Evolutionary conservation across 2,113 vertebrate genomes (phyloP).

Genomic region (Heteronetta atricapilla): DNA sequence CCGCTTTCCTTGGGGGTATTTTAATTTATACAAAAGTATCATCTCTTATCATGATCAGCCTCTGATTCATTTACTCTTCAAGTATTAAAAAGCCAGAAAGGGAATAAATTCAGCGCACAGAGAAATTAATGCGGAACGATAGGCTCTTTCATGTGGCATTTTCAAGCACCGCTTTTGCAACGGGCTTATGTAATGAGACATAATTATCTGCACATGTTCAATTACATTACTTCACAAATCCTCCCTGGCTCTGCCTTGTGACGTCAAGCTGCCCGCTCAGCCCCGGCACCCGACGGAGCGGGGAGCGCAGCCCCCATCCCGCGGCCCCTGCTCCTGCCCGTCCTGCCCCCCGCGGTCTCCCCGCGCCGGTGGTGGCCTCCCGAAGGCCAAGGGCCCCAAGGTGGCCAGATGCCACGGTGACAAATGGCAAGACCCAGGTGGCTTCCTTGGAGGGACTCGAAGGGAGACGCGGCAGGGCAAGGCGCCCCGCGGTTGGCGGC

Average conservation of each 20-base stretch:
- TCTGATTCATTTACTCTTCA: constrained; percentile 63
- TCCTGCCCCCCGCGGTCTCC: not conserved
- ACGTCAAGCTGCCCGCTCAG: constrained; percentile 47
- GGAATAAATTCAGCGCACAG: constrained; percentile 62
- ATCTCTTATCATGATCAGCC: constrained; percentile 52
- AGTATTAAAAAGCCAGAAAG: constrained; percentile 72
- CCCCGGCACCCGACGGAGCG: not conserved
- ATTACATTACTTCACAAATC: constrained; percentile 73
- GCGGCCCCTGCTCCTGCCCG: not conserved
- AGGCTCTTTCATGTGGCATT: constrained; percentile 75
- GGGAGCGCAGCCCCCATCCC: not conserved
- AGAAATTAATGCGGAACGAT: constrained; percentile 67
- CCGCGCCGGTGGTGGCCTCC: accelerated
- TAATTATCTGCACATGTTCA: constrained; percentile 79
- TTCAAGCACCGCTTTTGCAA: constrained; percentile 61
- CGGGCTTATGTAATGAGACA: constrained; percentile 72
- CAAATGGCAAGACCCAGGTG: not conserved
- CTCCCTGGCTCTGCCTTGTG: constrained; percentile 65
- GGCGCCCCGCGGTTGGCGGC: not conserved
- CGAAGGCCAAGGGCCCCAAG: accelerated
- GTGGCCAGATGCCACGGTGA: accelerated
- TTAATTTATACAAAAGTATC: constrained; percentile 67
- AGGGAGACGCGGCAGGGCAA: not conserved
- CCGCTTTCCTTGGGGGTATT: constrained; percentile 58
- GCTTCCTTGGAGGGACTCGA: not conserved